Conservation (phyloP, 2,888 invertebrate genomes). For the Exocentrus adspersus region DNA sequence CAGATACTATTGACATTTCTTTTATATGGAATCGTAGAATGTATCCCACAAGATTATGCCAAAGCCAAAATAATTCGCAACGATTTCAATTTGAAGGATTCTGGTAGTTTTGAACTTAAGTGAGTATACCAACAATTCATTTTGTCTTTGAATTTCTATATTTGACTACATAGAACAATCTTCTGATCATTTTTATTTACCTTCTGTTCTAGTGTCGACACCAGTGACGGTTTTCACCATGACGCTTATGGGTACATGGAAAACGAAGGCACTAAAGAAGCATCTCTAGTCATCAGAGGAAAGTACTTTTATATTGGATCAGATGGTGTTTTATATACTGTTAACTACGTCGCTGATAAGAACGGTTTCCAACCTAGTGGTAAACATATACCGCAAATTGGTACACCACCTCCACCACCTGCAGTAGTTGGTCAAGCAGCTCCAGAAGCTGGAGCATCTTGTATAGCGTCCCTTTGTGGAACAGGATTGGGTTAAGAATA, state of each 20-base stretch:
- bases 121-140: not conserved
- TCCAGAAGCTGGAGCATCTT: not conserved
- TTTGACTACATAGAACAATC: too few relatives aligned
- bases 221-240: conserved; percentile 73
- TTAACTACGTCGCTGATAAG: conserved; percentile 71
- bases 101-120: not conserved
- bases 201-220: conserved; percentile 68
- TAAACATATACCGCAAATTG: conserved; percentile 61
- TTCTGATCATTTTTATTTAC: too few relatives aligned
- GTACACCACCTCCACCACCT: not conserved
- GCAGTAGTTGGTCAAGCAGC: not conserved
- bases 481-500: not conserved
- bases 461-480: not conserved
- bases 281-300: conserved; percentile 72
- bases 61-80: not conserved
- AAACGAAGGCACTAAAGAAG: conserved; percentile 72
- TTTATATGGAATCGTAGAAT: not conserved
- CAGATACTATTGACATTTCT: not conserved
- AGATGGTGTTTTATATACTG: conserved; percentile 72
- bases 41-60: not conserved
- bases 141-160: not conserved
- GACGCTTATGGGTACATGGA: conserved; percentile 70
- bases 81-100: not conserved
- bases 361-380: conserved; percentile 69
- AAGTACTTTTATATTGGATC: conserved; percentile 70